phyloP scores from a whole-genome alignment of 2,113 vertebrate species.

The Pluvialis apricaria region DNA sequence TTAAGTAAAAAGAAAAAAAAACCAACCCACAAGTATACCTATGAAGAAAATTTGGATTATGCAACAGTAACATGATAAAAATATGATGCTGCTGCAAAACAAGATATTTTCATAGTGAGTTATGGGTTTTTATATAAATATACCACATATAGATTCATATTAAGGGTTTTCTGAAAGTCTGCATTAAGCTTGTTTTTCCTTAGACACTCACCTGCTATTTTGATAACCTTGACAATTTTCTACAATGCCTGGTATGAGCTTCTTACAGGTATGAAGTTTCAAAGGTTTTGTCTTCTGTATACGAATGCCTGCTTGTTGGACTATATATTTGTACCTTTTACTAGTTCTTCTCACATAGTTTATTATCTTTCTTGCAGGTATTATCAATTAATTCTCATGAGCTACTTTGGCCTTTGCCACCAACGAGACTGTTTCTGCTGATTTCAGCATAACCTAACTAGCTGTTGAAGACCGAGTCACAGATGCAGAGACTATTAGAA shows the following conservation, averaged over 20 bases:
- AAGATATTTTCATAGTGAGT: not conserved
- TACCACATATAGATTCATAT: rapidly evolving
- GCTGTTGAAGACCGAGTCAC: not conserved
- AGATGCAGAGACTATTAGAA: not conserved
- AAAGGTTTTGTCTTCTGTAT: not conserved
- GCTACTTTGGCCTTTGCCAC: not conserved
- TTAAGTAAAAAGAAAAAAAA: not conserved
- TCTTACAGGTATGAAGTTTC: not conserved
- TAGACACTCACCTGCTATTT: not conserved
- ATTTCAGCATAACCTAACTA: not conserved
- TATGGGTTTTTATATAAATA: rapidly evolving
- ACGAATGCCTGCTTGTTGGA: not conserved
- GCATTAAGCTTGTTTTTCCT: not conserved
- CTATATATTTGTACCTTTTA: not conserved
- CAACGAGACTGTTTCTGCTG: not conserved
- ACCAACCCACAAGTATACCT: not conserved
- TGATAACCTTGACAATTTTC: not conserved
- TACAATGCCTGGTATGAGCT: not conserved
- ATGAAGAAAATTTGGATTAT: not conserved
- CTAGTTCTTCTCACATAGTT: not conserved
- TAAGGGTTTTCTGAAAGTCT: not conserved
- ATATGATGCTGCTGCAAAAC: not conserved
- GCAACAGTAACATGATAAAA: not conserved
- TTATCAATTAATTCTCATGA: not conserved
- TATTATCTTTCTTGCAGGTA: not conserved